Evolutionary conservation across 2,113 vertebrate genomes (phyloP).

Genomic region (Tachycineta bicolor): DNA sequence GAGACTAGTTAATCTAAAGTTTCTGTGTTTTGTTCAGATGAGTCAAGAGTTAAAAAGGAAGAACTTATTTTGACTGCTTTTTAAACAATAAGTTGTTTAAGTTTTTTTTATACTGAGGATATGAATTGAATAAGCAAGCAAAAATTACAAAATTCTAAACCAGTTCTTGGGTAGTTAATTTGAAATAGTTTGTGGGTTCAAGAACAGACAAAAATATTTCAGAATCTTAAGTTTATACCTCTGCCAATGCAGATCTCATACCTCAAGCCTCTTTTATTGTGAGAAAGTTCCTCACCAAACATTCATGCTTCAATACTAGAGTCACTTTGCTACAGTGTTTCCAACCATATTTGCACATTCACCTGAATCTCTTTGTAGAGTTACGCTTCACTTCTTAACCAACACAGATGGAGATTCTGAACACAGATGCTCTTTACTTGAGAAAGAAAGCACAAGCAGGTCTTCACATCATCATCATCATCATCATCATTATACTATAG

Average conservation of each 20-base stretch:
- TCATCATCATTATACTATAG: neutral
- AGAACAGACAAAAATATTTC: neutral
- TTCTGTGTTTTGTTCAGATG: neutral
- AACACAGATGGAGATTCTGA: neutral
- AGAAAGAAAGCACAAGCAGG: neutral
- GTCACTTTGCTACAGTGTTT: neutral
- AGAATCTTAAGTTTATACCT: neutral
- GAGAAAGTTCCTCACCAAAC: neutral
- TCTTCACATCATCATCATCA: neutral
- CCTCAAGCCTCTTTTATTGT: neutral
- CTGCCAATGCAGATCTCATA: neutral
- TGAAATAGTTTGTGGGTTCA: neutral
- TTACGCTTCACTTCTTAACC: neutral
- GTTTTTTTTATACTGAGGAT: neutral
- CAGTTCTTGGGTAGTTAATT: neutral
- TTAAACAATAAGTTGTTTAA: neutral
- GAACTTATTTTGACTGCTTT: neutral
- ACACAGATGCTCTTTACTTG: neutral
- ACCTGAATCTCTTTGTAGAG: neutral
- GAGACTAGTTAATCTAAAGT: neutral
- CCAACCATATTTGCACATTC: neutral
- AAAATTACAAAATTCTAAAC: neutral
- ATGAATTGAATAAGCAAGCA: neutral
- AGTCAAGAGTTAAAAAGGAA: neutral
- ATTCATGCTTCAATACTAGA: neutral